Evolutionary conservation across 2,113 vertebrate genomes (phyloP).

Genomic region (Philantomba maxwellii): DNA sequence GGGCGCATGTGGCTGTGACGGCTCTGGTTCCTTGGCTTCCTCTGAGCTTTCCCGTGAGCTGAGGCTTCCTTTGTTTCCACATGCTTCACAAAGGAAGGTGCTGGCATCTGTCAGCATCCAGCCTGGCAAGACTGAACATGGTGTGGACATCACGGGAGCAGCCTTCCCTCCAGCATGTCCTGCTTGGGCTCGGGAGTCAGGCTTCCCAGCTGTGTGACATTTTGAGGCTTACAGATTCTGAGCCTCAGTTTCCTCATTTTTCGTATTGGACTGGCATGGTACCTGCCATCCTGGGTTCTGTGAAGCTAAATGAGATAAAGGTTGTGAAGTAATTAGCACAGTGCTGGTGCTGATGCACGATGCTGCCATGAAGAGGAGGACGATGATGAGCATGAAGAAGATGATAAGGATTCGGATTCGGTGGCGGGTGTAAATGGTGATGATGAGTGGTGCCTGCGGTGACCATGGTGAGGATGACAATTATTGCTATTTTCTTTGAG

Average conservation of each 20-base stretch:
- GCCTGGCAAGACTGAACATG: neutral
- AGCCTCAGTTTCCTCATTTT: neutral
- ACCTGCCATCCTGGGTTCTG: too few species aligned
- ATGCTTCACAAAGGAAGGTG: neutral
- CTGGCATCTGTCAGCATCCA: neutral
- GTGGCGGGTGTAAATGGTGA: neutral
- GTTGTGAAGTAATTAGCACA: neutral
- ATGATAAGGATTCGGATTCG: neutral
- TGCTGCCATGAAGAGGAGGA: rapidly evolving
- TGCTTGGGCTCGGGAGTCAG: neutral
- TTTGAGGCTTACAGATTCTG: neutral
- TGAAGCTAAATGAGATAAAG: neutral
- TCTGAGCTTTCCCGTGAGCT: neutral
- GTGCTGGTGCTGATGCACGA: rapidly evolving
- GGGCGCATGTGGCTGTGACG: neutral
- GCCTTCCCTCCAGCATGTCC: neutral
- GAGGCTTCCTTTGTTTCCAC: neutral
- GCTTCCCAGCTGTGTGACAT: neutral
- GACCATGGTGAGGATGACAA: neutral
- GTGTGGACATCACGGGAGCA: neutral
- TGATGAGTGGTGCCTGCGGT: neutral
- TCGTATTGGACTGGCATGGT: rapidly evolving
- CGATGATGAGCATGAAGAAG: rapidly evolving
- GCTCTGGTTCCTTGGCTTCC: neutral
- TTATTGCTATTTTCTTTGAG: neutral